Base-by-base conservation (phyloP, 2,797 vertebrate species). In the Xerus rutilus region DNA sequence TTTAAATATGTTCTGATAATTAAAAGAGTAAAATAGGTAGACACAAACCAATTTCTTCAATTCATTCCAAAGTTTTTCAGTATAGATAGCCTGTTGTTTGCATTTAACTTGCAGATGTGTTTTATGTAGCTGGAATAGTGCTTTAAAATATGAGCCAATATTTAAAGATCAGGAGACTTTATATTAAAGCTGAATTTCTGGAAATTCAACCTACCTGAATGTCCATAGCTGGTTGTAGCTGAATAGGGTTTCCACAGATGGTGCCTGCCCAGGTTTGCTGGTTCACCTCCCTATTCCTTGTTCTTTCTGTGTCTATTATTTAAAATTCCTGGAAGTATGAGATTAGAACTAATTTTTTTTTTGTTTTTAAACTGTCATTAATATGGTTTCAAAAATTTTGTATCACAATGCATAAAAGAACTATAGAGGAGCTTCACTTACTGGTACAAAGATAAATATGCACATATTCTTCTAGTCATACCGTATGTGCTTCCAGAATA, bases 351-450 rank as follows among this genome's bases (percentile, higher is more conserved):
- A 23, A 54, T 84, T 45, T 47, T 59, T 5, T 74, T 45, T 47
- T 79, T 57, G 72, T 70, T 64, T 84, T 21, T 20, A 76, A 86
- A 70, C 45, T 82, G 78, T 77, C 39, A 62, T 86, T 85, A 64
- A 92, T 64, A 12, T 57, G 30, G 20, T 72, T 93, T 91, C 20
- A 64, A 62, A 78, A 78, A 5, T 49, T 49, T 70, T 77, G 62
- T 57, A 28, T 86, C 35, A 52, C 23, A 45, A n/a, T 72, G 57
- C 88, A 49, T 67, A 79, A 32, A 70, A 64, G 23, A 47, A 69
- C 13, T 95, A 69, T 89, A 52, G 74, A 95, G 49, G 43, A 84
- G 57, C 18, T 89, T 82, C 78, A n/a, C 17, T 69, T 69, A n/a
- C 9, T 65, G 1, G 28, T 45, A 49, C 62, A 47, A 78, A 35